Evolutionary conservation across 2,113 vertebrate genomes (phyloP), one percentile per base, ranked within the genome.

Genomic region (Pagrus major): DNA sequence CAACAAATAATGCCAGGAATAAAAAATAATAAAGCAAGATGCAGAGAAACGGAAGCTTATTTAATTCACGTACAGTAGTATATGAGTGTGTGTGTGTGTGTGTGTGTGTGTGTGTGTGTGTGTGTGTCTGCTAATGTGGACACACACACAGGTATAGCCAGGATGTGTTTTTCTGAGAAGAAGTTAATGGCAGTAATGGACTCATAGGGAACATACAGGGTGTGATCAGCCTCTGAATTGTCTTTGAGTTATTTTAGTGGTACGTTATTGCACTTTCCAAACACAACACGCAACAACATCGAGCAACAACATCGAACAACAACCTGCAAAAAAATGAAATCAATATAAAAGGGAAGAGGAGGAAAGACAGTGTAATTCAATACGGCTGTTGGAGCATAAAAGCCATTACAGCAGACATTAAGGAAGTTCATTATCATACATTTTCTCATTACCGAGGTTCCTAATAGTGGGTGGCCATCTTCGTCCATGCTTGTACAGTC

Each of bases 1-100:
- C 44, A 11, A 41, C 51, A 84, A 84, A 86, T 76, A 58, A 76
- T 52, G 70, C 51, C 64, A 73, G 61, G 20, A 64, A 42, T 27
- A 1, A 58, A 71, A 52, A 72, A 51, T 59, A 61, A 63, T 68
- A 76, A 69, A 49, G 55, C 41, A 42, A 66, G 58, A 55, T 68
- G 35, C 18, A 29, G 64, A 70, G 41, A 83, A 83, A 69, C 65
- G 9, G 44, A 75, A 55, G 52, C 78, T 67, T 23, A 67, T 88
- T 86, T 44, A 66, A 78, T 85, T 63, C 52, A 66, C 46, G 75
- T 39, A 29, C 6, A 54, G 12, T 35, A 21, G n/a, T 25, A 58
- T 75, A 41, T 47, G 44, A 72, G n/a, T 58, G 67, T 68, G 54
- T 46, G 20, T 46, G 16, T 59, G 7, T 42, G 63, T 63, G 52